Evolutionary conservation across 1,140 invertebrate species (phyloP), one percentile per base, ranked within the genome.

Genomic region (Proales similis): DNA sequence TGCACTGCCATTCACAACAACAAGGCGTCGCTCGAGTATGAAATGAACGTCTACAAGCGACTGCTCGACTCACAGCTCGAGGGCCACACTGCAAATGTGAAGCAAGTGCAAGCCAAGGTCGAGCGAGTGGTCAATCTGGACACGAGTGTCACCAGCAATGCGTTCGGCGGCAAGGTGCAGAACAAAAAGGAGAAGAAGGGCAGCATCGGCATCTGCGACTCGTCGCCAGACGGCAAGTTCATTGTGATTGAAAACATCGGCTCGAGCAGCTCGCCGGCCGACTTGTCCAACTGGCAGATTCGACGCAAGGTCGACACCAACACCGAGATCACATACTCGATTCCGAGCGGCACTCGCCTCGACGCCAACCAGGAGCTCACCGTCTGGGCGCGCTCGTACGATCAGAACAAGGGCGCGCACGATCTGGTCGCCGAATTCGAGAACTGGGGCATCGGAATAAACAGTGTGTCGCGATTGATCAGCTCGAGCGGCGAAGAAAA

Each of bases 121-220:
- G n/a, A n/a, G n/a, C n/a, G n/a, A n/a, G n/a, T n/a, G n/a, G n/a
- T n/a, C n/a, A n/a, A n/a, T n/a, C n/a, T n/a, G 45, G 27, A 57
- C 51, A 3, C 27, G 20, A 42, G n/a, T n/a, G 51, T 57, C 11
- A 42, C 51, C 5, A 42, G 36, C n/a, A 57, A 57, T 36, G 36
- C 39, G 29, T 24, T 57, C 0, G 51, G 51, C 20, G 51, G 51
- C 29, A 57, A 57, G 29, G 51, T 57, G 6, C 51, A 57, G 19
- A 57, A 57, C 36, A 57, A 57, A 24, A 57, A 57, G 20, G 51
- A 57, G 19, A 57, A 57, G 32, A 57, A 57, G 20, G 51, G 51
- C 14, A 42, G 36, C 2, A 17, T 57, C 11, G 51, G 51, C 19
- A 42, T 57, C 9, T 19, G 51, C 45, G 51, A 57, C 24, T 42